Base-by-base conservation (phyloP, 2,888 invertebrate species). In the Drosophila mulleri region DNA sequence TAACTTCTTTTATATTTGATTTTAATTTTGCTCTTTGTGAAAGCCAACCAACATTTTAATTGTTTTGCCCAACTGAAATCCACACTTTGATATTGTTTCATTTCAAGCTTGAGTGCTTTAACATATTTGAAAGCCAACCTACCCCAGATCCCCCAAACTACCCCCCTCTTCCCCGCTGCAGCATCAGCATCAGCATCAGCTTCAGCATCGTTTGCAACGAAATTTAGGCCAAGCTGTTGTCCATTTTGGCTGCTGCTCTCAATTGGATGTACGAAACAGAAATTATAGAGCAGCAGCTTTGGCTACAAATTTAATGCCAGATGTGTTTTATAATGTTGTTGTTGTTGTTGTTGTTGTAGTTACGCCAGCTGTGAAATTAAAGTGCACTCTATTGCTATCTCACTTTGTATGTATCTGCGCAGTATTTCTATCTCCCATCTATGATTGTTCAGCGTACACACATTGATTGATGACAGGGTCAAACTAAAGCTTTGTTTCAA, bases 221-320 rank as follows among this genome's bases (percentile, higher is more conserved):
- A 48, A 65, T 76, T 68, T 50, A 48, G 78, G 72, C 60, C 78
- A 62, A 77, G 77, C 72, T 75, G 29, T 54, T 61, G 75, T 57
- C 42, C 57, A 66, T 63, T 66, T 72, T 52, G 63, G 56, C 60
- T 60, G 59, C 37, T 57, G 63, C 32, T 54, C 23, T 61, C 37
- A 58, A 74, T 32, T 59, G 77, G 77, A 48, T 57, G 45, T 37
- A 63, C 47, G 61, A 65, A 77, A 62, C 45, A 48, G 63, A 65
- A 72, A 76, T 67, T 61, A 56, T 47, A 53, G 54, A 44, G 62
- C 42, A 65, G 62, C 42, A 59, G 54, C 42, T 23, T 61, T 45
- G n/a, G 42, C 45, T 44, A 56, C 39, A 61, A 72, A 65, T 78
- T 76, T 47, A 65, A 73, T 78, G 58, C 47, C 75, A 69, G 62